Conservation (phyloP, 1,140 invertebrate species). For the Euglossa dilemma region DNA sequence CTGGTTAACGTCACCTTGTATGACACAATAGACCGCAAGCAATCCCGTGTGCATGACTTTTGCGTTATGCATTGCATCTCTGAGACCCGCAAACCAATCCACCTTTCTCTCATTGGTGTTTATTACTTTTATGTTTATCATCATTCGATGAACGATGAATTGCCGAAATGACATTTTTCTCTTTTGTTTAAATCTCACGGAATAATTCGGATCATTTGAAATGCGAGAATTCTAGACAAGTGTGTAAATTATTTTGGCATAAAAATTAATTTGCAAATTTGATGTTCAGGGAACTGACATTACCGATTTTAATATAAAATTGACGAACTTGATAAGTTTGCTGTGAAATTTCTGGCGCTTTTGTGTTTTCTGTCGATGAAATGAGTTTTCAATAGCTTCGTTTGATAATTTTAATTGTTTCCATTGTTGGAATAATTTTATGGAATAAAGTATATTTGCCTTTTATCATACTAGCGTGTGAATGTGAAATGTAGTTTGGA, state of each 20-base stretch:
- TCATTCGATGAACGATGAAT: constrained; percentile 26
- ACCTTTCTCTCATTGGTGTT: not conserved
- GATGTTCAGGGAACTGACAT: no score
- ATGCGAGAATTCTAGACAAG: not conserved
- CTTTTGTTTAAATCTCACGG: no score
- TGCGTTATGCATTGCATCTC: constrained; percentile 56
- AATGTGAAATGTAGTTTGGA: no score
- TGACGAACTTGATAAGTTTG: no score
- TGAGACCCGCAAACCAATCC: constrained; percentile 43
- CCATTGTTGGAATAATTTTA: no score
- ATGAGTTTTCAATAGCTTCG: no score
- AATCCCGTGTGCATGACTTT: constrained; percentile 38
- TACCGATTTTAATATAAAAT: no score
- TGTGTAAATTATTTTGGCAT: not conserved
- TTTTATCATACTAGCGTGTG: no score
- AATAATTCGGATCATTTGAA: not conserved
- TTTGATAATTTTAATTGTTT: no score
- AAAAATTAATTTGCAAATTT: not conserved
- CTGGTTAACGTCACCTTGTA: constrained; percentile 45
- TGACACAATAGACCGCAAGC: constrained; percentile 26
- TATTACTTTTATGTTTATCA: constrained; percentile 39
- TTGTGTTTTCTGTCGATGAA: no score
- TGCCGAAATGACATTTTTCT: not conserved
- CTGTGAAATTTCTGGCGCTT: no score
- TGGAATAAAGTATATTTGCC: no score